phyloP scores from a whole-genome alignment of 2,113 vertebrate species.

The Saguinus imperator region DNA sequence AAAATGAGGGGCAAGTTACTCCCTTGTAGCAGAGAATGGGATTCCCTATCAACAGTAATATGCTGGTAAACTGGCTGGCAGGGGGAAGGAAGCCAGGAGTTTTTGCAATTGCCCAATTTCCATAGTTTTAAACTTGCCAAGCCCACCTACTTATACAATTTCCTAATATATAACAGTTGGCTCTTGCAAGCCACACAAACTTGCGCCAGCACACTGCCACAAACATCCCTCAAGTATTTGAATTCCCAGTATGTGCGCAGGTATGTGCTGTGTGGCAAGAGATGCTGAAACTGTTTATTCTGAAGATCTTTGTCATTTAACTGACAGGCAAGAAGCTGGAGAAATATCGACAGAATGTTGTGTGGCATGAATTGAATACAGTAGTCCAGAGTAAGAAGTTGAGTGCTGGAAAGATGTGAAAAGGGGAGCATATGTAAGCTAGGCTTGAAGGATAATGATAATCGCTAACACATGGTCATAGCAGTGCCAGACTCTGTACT shows the following conservation, averaged over 20 bases:
- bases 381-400: neutral
- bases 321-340: neutral
- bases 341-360: neutral
- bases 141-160: neutral
- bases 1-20: neutral
- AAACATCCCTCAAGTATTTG: neutral
- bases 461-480: neutral
- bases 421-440: neutral
- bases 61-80: neutral
- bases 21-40: neutral
- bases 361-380: neutral
- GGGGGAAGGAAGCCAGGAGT: neutral
- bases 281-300: neutral
- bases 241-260: constrained; percentile 10
- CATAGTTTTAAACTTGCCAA: neutral
- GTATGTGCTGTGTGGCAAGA: neutral
- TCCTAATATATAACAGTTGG: neutral
- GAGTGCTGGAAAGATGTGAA: neutral
- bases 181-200: neutral
- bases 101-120: constrained; percentile 10
- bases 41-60: neutral
- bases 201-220: neutral
- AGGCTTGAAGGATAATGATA: neutral
- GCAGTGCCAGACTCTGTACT: neutral
- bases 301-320: constrained; percentile 13